These are phyloP conservation scores for Leptocoma aspasia DNA, from an alignment of 2,113 vertebrate genomes.

Conservation along the genomic window DNA sequence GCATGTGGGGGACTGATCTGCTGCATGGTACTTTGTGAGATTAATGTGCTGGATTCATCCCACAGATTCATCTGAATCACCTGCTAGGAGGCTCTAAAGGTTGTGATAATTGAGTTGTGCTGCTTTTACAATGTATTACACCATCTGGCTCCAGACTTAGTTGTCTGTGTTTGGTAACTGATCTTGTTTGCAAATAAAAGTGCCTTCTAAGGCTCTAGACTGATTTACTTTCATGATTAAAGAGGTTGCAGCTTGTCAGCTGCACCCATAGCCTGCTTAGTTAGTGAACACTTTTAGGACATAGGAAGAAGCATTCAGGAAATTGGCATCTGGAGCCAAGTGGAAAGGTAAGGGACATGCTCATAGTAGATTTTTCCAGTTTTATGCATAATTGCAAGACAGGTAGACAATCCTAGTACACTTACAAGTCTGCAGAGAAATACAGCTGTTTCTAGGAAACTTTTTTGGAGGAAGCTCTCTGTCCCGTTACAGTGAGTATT, in stretches of 20 bases:
- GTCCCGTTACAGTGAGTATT: not conserved
- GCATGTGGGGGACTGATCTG: not conserved
- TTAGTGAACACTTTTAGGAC: not conserved
- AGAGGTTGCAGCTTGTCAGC: not conserved
- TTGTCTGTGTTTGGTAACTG: conserved; percentile 15
- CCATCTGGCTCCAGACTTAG: conserved; percentile 40
- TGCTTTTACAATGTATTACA: conserved; percentile 36
- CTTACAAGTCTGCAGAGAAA: not conserved
- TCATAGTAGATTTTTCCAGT: not conserved
- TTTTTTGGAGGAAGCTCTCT: not conserved
- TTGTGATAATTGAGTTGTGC: conserved; percentile 6
- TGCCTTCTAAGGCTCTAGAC: not conserved
- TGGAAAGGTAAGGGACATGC: not conserved
- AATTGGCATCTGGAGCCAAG: not conserved
- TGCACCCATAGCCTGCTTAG: not conserved
- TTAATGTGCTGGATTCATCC: not conserved
- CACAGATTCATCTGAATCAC: not conserved
- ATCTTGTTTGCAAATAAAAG: conserved; percentile 40
- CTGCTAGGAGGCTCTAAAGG: not conserved
- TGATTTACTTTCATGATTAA: conserved; percentile 1
- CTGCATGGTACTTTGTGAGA: not conserved
- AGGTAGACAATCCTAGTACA: not conserved
- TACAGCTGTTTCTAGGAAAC: not conserved
- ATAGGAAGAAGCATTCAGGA: not conserved
- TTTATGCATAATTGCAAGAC: not conserved